phyloP scores from a whole-genome alignment of 1,140 invertebrate genomes.

The Zaprionus ornatus region DNA sequence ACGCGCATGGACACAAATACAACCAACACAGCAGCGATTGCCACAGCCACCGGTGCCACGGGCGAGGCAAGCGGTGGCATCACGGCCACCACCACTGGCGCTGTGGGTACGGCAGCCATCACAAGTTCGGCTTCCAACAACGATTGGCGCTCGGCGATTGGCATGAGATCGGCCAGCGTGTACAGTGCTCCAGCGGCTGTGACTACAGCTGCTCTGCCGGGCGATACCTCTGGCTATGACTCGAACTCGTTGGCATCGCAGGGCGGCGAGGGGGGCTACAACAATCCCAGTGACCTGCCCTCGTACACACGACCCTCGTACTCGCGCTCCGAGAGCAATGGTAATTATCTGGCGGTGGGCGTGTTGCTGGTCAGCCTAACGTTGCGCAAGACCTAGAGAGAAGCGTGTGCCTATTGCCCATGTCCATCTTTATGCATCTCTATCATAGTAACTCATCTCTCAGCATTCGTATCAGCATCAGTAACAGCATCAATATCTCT shows the following conservation, averaged over 20 bases:
- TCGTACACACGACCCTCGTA: constrained; percentile 80
- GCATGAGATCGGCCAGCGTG: constrained; percentile 78
- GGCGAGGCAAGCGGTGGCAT: constrained; percentile 58
- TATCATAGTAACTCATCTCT: neutral
- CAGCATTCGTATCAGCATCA: constrained; percentile 4
- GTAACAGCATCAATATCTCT: constrained; percentile 9
- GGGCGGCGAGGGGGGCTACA: constrained; percentile 47
- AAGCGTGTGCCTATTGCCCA: neutral
- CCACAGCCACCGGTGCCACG: constrained; percentile 53
- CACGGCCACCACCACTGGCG: constrained; percentile 54
- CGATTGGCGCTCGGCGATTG: constrained; percentile 74
- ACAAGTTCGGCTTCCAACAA: constrained; percentile 58
- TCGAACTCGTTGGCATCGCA: constrained; percentile 69
- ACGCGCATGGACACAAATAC: constrained; percentile 81
- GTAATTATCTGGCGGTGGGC: constrained; percentile 83
- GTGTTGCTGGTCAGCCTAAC: constrained; percentile 80
- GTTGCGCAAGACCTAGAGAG: constrained; percentile 70
- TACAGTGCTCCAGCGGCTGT: constrained; percentile 79
- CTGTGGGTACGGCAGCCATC: constrained; percentile 31
- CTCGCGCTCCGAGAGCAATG: constrained; percentile 81
- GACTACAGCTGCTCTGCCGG: constrained; percentile 60
- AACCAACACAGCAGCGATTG: constrained; percentile 62
- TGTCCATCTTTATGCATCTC: constrained; percentile 6
- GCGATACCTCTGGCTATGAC: constrained; percentile 74
- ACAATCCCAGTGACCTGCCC: constrained; percentile 77